Evolutionary conservation across 2,113 vertebrate genomes (phyloP).

Genomic region (Tenebrosternarchus preto): DNA sequence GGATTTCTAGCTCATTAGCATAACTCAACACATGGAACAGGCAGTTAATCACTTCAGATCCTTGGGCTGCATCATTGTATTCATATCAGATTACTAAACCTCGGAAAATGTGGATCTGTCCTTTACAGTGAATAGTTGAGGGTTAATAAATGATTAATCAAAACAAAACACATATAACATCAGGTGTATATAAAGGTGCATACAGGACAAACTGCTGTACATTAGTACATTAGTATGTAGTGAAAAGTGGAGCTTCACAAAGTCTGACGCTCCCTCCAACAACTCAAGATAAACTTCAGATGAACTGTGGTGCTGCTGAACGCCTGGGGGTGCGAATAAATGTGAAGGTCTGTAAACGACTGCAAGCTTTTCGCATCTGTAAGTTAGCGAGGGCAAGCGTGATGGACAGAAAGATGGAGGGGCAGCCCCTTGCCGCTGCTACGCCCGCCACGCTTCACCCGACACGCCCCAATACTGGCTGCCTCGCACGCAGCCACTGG

Average conservation of each 20-base stretch:
- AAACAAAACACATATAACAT: neutral
- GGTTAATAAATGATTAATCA: neutral
- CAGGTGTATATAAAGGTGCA: neutral
- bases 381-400: too few relatives aligned
- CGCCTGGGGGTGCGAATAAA: too few relatives aligned
- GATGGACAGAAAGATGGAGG: too few relatives aligned
- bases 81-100: slow-evolving; percentile 14
- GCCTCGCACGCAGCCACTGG: slow-evolving; percentile 57
- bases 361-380: too few relatives aligned
- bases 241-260: too few relatives aligned
- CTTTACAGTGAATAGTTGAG: slow-evolving; percentile 22
- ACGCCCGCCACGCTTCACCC: slow-evolving; percentile 26
- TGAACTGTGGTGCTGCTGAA: too few relatives aligned
- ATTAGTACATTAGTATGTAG: too few relatives aligned
- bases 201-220: neutral
- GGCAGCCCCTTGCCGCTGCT: slow-evolving; percentile 26
- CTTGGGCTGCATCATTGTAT: slow-evolving; percentile 11
- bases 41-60: slow-evolving; percentile 30
- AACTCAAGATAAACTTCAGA: too few relatives aligned
- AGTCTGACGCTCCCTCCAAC: too few relatives aligned
- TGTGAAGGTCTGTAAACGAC: too few relatives aligned
- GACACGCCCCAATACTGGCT: slow-evolving; percentile 54
- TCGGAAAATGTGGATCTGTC: neutral
- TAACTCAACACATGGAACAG: slow-evolving; percentile 26
- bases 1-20: slow-evolving; percentile 13